Evolutionary conservation across 2,888 invertebrate species (phyloP), one percentile per base, ranked within the genome.

Genomic region (Nysson spinosus): DNA sequence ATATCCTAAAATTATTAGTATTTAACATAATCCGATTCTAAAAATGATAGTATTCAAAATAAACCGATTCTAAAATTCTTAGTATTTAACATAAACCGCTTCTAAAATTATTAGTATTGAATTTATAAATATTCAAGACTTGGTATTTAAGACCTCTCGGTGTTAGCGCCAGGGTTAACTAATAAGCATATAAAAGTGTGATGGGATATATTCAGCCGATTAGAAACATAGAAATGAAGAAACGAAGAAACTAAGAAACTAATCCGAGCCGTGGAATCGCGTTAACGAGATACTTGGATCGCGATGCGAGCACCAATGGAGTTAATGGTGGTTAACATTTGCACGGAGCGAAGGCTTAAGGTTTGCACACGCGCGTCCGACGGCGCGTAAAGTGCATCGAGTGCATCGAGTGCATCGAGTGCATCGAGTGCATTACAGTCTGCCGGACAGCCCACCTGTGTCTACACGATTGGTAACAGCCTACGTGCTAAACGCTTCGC

Each of bases 321-420:
- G 64, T n/a, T n/a, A n/a, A 72, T 62, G 56, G 55, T 28, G 62
- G 69, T 69, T 72, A 72, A 72, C 65, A 65, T 72, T 72, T 72
- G 65, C 65, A 49, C 44, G 52, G 20, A 55, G 55, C 58, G 57
- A 61, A 47, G 56, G 51, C 43, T 57, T 40, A 54, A 17, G 51
- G 60, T 67, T 65, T 63, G 47, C 63, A 61, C 43, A 40, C n/a
- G n/a, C 40, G 58, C 35, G 58, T 43, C 16, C 43, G 63, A 43
- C 43, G 46, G 51, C 60, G 66, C 70, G 63, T 49, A 73, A 73
- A 74, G 70, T 74, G 69, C 72, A 69, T 57, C 62, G 56, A 32
- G 50, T 47, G 58, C 60, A 64, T 55, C 56, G 40, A 28, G 22
- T 30, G 50, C 57, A 49, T 58, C 62, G 56, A 32, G 50, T 47